Evolutionary conservation across 2,113 vertebrate genomes (phyloP).

Genomic region (Formicarius rufipectus): DNA sequence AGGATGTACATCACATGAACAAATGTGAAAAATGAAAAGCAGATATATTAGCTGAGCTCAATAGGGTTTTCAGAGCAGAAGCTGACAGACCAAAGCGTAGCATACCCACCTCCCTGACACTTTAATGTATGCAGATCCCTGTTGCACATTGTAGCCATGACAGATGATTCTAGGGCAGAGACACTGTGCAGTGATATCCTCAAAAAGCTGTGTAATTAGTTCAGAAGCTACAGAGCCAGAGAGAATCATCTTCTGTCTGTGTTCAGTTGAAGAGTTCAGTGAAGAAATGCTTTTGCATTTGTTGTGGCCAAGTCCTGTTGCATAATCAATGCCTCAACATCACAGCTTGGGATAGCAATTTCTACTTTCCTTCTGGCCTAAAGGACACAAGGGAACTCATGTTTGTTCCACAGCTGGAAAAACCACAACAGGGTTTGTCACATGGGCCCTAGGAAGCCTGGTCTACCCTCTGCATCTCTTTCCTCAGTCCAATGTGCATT

Average conservation of each 20-base stretch:
- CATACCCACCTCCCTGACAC: background rate
- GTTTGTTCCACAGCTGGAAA: background rate
- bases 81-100: conserved; percentile 4
- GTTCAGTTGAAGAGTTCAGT: background rate
- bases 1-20: background rate
- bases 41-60: background rate
- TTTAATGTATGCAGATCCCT: conserved; percentile 18
- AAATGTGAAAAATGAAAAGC: background rate
- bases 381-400: background rate
- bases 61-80: background rate
- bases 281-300: background rate
- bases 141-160: background rate
- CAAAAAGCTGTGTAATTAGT: conserved; percentile 42
- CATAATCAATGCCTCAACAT: background rate
- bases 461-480: background rate
- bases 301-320: background rate
- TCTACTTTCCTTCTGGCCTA: background rate
- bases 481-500: background rate
- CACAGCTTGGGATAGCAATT: background rate
- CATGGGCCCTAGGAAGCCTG: background rate
- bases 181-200: background rate
- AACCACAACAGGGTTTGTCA: background rate
- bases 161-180: background rate
- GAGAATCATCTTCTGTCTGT: background rate
- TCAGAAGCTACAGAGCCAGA: background rate